These are phyloP conservation scores for Nothocercus nigrocapillus DNA, from an alignment of 2,113 vertebrate species.

Conservation along the genomic window DNA sequence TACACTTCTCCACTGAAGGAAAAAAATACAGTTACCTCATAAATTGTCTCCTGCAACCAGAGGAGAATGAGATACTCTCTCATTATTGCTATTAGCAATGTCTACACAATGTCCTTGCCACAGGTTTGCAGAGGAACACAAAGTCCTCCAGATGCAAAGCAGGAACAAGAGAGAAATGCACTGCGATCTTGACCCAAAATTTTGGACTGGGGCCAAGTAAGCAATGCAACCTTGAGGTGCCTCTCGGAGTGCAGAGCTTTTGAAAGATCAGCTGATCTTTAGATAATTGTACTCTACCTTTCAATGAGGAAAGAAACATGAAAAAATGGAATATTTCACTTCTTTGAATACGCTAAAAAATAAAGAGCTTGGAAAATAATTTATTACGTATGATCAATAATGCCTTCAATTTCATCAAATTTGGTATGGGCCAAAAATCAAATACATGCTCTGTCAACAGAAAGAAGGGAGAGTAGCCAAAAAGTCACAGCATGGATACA, in stretches of 20 bases:
- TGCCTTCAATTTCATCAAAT: neutral
- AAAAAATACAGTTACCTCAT: neutral
- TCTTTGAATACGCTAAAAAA: neutral
- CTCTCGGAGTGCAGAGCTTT: neutral
- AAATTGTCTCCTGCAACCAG: neutral
- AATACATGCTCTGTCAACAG: neutral
- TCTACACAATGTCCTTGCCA: neutral
- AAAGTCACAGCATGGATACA: accelerated
- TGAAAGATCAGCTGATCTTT: neutral
- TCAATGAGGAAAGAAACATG: neutral
- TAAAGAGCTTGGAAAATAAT: neutral
- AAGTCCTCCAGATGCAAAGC: neutral
- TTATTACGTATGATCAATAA: neutral
- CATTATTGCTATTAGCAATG: accelerated
- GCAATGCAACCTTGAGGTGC: neutral
- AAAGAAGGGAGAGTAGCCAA: neutral
- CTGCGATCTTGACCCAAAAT: neutral
- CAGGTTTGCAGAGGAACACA: neutral
- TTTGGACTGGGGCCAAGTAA: neutral
- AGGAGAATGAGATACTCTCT: neutral
- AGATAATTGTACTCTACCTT: neutral
- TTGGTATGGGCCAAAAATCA: neutral
- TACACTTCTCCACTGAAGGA: neutral
- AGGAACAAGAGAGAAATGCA: neutral
- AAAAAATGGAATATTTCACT: neutral